These are phyloP conservation scores for Embidobia sp. DNA, from an alignment of 2,888 invertebrate genomes.

Conservation along the genomic window DNA sequence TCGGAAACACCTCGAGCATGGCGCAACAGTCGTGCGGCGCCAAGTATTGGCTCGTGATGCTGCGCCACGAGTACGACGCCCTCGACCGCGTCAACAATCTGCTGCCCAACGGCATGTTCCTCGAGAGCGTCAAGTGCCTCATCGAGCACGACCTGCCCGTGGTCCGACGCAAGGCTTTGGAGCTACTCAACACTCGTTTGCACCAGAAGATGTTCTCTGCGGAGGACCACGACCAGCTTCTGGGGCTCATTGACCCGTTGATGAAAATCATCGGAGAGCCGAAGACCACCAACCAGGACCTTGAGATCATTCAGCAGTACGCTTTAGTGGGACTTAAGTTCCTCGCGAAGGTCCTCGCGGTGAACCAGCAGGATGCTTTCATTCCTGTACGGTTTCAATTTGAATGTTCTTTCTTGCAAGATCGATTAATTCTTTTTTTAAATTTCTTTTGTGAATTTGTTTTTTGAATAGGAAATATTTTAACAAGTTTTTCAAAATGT, in stretches of 20 bases:
- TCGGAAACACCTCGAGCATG: conserved; percentile 86
- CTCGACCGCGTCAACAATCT: conserved; percentile 89
- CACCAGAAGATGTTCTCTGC: conserved; percentile 86
- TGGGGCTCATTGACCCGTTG: conserved; percentile 85
- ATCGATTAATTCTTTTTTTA: no score
- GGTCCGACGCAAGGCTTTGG: conserved; percentile 91
- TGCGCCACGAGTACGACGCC: conserved; percentile 88
- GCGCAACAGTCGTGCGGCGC: conserved; percentile 84
- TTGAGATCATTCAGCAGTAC: conserved; percentile 89
- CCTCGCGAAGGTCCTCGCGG: conserved; percentile 88
- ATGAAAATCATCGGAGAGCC: conserved; percentile 84
- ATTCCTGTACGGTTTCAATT: conserved; percentile 81
- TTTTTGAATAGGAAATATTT: no score
- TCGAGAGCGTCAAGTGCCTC: conserved; percentile 88
- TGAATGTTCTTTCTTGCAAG: no score
- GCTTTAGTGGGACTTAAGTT: conserved; percentile 92
- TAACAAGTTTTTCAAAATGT: no score
- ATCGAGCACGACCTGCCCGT: conserved; percentile 87
- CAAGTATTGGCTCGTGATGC: conserved; percentile 92
- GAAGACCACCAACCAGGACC: conserved; percentile 83
- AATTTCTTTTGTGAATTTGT: no score
- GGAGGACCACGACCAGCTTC: conserved; percentile 82
- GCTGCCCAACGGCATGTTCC: conserved; percentile 90
- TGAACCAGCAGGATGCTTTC: conserved; percentile 87
- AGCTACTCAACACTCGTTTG: conserved; percentile 91